phyloP scores from a whole-genome alignment of 2,888 invertebrate species.

The Noctua janthina region DNA sequence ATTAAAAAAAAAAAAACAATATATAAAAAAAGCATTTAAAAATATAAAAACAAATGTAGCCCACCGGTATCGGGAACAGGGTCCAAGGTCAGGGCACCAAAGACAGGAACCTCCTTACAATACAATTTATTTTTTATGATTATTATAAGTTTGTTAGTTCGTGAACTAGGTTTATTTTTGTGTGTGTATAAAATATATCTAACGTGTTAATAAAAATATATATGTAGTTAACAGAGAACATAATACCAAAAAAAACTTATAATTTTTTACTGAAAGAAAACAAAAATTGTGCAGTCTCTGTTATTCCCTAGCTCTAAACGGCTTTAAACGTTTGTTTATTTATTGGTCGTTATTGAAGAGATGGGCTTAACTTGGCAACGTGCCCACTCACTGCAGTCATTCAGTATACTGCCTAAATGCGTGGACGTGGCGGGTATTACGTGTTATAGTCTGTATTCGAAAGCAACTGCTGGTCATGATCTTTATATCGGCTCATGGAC shows the following conservation, averaged over 20 bases:
- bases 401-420: slow-evolving; percentile 34
- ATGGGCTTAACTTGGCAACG: slow-evolving; percentile 45
- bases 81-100: too few relatives aligned
- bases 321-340: slow-evolving; percentile 53
- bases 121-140: too few relatives aligned
- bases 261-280: not conserved
- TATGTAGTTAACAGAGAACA: not conserved
- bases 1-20: too few relatives aligned
- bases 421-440: slow-evolving; percentile 30
- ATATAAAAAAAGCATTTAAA: too few relatives aligned
- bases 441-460: slow-evolving; percentile 23
- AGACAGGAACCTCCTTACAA: too few relatives aligned
- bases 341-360: slow-evolving; percentile 59
- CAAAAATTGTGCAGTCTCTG: not conserved
- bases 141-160: not conserved
- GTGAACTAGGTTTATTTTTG: not conserved
- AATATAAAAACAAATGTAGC: too few relatives aligned
- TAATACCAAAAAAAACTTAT: not conserved
- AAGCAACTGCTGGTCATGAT: slow-evolving; percentile 9
- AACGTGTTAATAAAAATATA: too few relatives aligned
- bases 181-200: too few relatives aligned
- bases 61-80: too few relatives aligned
- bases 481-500: not conserved
- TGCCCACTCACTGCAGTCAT: slow-evolving; percentile 49
- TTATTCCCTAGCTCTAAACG: slow-evolving; percentile 33